A percentile compares a stretch with the other conserved stretches of the same genome.
These are phyloP conservation scores for Ammodytes dubius DNA, from an alignment of 2,113 vertebrate genomes.

Conservation along the genomic window DNA sequence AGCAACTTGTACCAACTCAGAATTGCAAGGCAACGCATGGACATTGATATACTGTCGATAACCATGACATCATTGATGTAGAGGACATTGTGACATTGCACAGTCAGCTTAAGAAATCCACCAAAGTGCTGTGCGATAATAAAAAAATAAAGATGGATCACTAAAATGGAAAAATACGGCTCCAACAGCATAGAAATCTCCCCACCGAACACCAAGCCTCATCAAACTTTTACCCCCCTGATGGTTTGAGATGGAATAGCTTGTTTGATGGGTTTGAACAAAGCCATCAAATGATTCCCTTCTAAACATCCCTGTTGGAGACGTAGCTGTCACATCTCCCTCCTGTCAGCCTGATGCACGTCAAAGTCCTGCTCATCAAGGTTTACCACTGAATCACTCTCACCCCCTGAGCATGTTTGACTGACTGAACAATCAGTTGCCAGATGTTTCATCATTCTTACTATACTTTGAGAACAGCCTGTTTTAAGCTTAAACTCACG, in stretches of 20 bases:
- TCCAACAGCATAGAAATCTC: neutral
- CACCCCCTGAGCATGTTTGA: conserved; percentile 18
- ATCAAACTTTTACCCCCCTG: neutral
- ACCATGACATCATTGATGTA: no score
- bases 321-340: conserved; percentile 31
- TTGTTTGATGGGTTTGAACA: conserved; percentile 29
- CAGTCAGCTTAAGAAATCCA: no score
- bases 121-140: no score
- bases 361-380: conserved; percentile 30
- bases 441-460: conserved; percentile 59
- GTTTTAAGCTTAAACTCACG: conserved; percentile 39
- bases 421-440: conserved; percentile 28
- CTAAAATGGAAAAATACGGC: neutral
- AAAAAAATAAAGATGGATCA: neutral
- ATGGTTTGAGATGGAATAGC: neutral
- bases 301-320: conserved; percentile 19
- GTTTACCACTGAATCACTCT: conserved; percentile 36
- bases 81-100: no score
- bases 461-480: conserved; percentile 13
- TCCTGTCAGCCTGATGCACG: neutral
- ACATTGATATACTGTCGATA: no score
- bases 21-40: no score
- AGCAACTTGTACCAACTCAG: no score
- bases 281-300: conserved; percentile 25
- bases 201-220: neutral